Percentiles rank a stretch among this genome's conserved stretches.
These are phyloP conservation scores for Nomada lathburiana DNA, from an alignment of 2,888 invertebrate species.

Conservation along the genomic window DNA sequence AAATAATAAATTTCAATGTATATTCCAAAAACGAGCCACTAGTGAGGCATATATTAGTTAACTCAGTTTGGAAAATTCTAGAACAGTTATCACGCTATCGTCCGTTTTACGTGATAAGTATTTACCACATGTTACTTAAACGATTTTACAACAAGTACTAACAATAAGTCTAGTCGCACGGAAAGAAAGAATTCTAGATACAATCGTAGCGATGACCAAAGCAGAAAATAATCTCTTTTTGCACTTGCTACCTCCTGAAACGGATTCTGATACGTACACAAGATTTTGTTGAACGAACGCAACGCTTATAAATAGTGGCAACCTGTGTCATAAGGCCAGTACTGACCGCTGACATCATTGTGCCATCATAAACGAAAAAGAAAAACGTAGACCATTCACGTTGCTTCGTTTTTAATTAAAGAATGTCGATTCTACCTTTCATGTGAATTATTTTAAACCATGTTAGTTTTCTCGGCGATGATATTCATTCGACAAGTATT, in stretches of 20 bases:
- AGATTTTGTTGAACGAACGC: conserved; percentile 50
- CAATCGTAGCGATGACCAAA: background rate
- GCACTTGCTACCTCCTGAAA: conserved; percentile 14
- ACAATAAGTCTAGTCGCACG: background rate
- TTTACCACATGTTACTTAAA: background rate
- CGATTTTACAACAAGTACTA: background rate
- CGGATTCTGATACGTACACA: conserved; percentile 3
- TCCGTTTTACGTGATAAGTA: background rate
- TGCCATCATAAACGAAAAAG: conserved; percentile 21
- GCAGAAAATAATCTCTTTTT: conserved; percentile 5
- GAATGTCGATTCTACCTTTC: no score
- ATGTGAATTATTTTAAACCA: no score
- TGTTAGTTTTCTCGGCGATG: no score
- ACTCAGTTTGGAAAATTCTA: background rate
- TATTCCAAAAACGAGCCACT: background rate
- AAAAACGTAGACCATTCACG: background rate
- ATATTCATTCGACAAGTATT: no score
- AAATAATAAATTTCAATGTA: background rate
- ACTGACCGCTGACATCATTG: conserved; percentile 59
- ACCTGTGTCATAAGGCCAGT: conserved; percentile 46
- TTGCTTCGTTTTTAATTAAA: background rate
- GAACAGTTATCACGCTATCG: background rate
- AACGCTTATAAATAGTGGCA: conserved; percentile 69
- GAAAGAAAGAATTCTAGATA: background rate
- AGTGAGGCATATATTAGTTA: no score